Evolutionary conservation across 2,113 vertebrate genomes (phyloP), one percentile per base, ranked within the genome.

Genomic region (Cyrtonyx montezumae): DNA sequence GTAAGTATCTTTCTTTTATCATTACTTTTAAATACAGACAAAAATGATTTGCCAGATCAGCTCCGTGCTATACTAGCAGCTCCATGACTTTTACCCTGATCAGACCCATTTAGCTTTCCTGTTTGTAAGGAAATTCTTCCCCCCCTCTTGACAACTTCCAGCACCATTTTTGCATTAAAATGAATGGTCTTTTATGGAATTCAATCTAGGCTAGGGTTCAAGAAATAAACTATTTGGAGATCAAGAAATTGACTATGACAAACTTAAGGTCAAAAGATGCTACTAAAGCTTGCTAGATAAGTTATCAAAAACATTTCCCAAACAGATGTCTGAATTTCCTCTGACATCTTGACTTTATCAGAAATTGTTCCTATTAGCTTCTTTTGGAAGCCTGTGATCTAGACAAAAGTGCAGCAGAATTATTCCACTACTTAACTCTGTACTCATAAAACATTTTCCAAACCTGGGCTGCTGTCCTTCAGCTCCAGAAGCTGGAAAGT

Each of bases 11-110:
- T 74, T 83, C 26, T 32, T 88, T 87, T 62, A 75, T 68, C 86
- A 76, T 75, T 84, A 53, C 25, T 84, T 96, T 94, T 90, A 93
- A 93, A 79, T 68, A 90, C 77, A 83, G 75, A 79, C 15, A 34
- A 5, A 74, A 80, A 49, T 88, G 74, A 49, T 90, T 81, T 93
- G 18, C 58, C 76, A 62, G 61, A 91, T 76, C 22, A 84, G 56
- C 34, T 88, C 53, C 56, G n/a, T 61, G 32, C 13, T 59, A 13
- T 13, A 86, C 36, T 25, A 91, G 22, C 53, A 92, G 36, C 13
- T 45, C 34, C 30, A 22, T 42, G 22, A 62, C 42, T 84, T 88
- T 73, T 69, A 48, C 20, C 5, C 10, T 73, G 26, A 75, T 16
- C 11, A 73, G 40, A 81, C 6, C 6, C 46, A 74, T 84, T 43